Evolutionary conservation across 2,797 vertebrate genomes (phyloP).

Genomic region (Dipus sagitta): DNA sequence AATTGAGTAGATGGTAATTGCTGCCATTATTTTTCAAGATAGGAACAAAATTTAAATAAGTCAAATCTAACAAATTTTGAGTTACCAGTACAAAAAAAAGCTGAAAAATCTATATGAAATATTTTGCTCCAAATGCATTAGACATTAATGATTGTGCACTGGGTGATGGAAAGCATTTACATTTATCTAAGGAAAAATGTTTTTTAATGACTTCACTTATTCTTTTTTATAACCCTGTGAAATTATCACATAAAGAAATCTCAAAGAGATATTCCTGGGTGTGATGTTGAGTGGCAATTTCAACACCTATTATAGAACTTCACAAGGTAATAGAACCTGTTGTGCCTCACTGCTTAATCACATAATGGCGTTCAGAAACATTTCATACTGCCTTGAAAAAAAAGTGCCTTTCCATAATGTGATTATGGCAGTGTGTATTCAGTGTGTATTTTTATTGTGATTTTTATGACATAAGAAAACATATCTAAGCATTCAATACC

Average conservation of each 20-base stretch:
- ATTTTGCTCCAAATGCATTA: slow-evolving; percentile 83
- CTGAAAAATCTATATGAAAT: slow-evolving; percentile 78
- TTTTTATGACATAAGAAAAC: slow-evolving; percentile 84
- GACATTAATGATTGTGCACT: slow-evolving; percentile 79
- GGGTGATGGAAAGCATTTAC: slow-evolving; percentile 82
- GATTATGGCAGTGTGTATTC: slow-evolving; percentile 70
- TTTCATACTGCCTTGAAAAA: slow-evolving; percentile 76
- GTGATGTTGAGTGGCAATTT: slow-evolving; percentile 84
- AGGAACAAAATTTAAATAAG: slow-evolving; percentile 70
- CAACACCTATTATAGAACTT: slow-evolving; percentile 78
- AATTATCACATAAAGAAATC: slow-evolving; percentile 82
- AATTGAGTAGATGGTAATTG: slow-evolving; percentile 71
- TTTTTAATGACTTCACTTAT: slow-evolving; percentile 87
- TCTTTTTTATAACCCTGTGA: slow-evolving; percentile 81
- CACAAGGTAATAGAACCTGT: slow-evolving; percentile 76
- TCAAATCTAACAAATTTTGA: slow-evolving; percentile 82
- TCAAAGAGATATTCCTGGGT: slow-evolving; percentile 78
- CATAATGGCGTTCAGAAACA: slow-evolving; percentile 82
- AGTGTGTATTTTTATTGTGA: slow-evolving; percentile 81
- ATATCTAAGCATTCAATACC: slow-evolving; percentile 73
- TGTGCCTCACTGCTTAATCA: slow-evolving; percentile 85
- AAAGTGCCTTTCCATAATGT: slow-evolving; percentile 78
- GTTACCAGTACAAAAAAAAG: slow-evolving; percentile 72
- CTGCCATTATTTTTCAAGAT: slow-evolving; percentile 67
- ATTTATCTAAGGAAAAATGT: slow-evolving; percentile 81